Base-by-base conservation (phyloP, 2,113 vertebrate species). In the Cololabis saira region DNA sequence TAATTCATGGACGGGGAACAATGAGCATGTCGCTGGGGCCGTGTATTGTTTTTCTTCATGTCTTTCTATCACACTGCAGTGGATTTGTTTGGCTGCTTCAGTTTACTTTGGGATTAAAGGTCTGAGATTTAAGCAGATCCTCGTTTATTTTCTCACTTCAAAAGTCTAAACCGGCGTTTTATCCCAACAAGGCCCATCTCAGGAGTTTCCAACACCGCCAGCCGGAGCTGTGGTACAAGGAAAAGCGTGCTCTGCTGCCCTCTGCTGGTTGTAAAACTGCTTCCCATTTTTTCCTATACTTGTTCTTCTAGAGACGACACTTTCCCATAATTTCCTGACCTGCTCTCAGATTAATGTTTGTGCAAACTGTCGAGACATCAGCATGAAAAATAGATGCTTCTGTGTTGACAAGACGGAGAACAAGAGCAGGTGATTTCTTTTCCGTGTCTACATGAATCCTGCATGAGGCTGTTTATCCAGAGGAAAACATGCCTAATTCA, bases 361-460 rank as follows among this genome's bases (percentile, higher is more conserved):
- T 67, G 50, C 71, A 40, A 37, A 66, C 51, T 51, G 59, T 71
- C 59, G 19, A 2, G 2, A 44, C 51, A 12, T 76, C 59, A 19
- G 1, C 71, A 61, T 86, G 37, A 85, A 87, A 75, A 68, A 84
- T 85, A 17, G 8, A 84, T 71, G 42, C 12, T 2, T 14, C n/a
- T 16, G 7, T 65, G 78, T 60, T 59, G 50, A 79, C 61, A 40
- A 69, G 74, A 50, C 55, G n/a, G 50, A n/a, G 0, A 45, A 79
- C 68, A 73, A 24, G 67, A 45, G 53, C 37, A 58, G 41, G 55
- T 21, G 54, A 82, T 78, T 78, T 43, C 54, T 66, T 58, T 52
- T 6, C 6, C 67, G 3, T 75, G 83, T 77, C 58, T 24, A n/a
- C 64, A 40, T 0, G 15, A 81, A 75, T 82, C 66, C 60, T 70